Evolutionary conservation across 2,797 vertebrate species (phyloP).

Genomic region (Scomberomorus guttatus): DNA sequence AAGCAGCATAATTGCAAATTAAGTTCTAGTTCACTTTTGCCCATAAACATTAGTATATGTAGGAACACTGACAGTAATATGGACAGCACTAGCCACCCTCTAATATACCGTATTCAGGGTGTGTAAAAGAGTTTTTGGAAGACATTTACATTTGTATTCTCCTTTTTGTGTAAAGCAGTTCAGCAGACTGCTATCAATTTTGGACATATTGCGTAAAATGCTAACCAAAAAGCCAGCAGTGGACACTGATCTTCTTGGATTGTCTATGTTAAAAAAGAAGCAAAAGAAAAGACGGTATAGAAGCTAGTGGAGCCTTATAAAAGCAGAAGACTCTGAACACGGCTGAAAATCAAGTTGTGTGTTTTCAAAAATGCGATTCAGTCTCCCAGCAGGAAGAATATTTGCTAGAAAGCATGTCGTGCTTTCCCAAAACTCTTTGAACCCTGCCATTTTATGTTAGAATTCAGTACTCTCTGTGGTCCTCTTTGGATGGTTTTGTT

Average conservation of each 20-base stretch:
- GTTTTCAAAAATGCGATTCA: conserved; percentile 42
- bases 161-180: background rate
- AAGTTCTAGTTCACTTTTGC: conserved; percentile 22
- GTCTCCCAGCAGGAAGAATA: conserved; percentile 49
- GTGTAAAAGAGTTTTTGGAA: background rate
- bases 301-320: conserved; percentile 39
- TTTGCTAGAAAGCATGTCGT: conserved; percentile 78
- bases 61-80: background rate
- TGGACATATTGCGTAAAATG: background rate
- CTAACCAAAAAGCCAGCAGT: background rate
- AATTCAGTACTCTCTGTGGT: conserved; percentile 71
- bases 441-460: conserved; percentile 64
- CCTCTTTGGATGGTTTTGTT: conserved; percentile 76
- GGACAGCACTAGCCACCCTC: background rate
- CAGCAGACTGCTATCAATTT: background rate
- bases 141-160: background rate
- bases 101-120: no score
- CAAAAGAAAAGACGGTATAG: conserved; percentile 21
- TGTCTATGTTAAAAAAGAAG: conserved; percentile 9
- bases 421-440: conserved; percentile 44
- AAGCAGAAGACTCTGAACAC: conserved; percentile 35
- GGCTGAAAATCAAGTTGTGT: conserved; percentile 29
- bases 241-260: background rate
- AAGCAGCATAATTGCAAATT: conserved; percentile 43
- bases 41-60: background rate